Percentiles rank a stretch among this genome's conserved stretches.
Evolutionary conservation across 2,888 invertebrate species (phyloP).

Genomic region (Pseudolycoriella hygida): DNA sequence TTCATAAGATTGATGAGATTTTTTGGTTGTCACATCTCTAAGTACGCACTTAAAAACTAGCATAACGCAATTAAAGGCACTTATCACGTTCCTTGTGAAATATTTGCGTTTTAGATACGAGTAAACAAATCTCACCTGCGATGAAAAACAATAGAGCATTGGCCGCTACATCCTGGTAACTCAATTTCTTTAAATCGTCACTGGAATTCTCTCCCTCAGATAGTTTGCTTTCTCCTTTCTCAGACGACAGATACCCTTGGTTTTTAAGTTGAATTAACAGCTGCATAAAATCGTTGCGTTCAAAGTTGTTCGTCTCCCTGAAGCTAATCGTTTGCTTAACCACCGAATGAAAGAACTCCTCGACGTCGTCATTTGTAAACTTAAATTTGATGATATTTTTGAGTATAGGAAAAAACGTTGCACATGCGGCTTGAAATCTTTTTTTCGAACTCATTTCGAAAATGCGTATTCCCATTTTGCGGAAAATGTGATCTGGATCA

Average conservation of each 20-base stretch:
- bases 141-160: too few species aligned
- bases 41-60: too few species aligned
- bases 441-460: constrained; percentile 13
- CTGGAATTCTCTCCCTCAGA: too few species aligned
- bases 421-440: constrained; percentile 11
- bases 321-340: constrained; percentile 18
- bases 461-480: constrained; percentile 13
- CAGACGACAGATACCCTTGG: not conserved
- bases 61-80: too few species aligned
- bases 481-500: constrained; percentile 15
- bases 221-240: too few species aligned
- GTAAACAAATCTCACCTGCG: too few species aligned
- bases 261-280: constrained; percentile 20
- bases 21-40: too few species aligned
- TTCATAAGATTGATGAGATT: too few species aligned
- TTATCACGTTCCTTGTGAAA: too few species aligned
- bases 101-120: too few species aligned
- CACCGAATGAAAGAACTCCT: constrained; percentile 19
- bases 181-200: too few species aligned
- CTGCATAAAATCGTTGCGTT: constrained; percentile 21
- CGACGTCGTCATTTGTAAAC: constrained; percentile 12
- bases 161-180: too few species aligned
- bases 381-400: constrained; percentile 10
- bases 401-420: not conserved
- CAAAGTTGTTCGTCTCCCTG: constrained; percentile 17